phyloP scores from a whole-genome alignment of 2,113 vertebrate species.

The Irena cyanogastra region DNA sequence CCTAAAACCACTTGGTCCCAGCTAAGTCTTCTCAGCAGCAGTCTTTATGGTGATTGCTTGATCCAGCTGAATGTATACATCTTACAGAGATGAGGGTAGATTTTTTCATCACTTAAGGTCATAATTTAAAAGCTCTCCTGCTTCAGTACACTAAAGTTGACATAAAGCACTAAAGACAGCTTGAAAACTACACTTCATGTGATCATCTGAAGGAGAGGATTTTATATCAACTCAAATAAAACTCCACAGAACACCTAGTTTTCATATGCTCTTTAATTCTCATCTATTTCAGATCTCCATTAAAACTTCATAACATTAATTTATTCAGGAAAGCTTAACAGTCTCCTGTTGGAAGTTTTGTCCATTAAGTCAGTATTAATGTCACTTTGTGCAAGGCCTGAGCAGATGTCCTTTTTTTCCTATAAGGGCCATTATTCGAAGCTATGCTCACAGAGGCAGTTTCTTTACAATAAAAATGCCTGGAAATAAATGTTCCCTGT shows the following conservation, averaged over 20 bases:
- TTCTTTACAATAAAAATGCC: background rate
- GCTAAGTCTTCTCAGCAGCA: background rate
- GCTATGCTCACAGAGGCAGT: background rate
- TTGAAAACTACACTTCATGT: background rate
- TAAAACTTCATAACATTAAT: conserved; percentile 8
- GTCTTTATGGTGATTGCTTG: background rate
- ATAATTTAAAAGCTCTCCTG: background rate
- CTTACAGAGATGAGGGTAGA: background rate
- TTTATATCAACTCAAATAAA: background rate
- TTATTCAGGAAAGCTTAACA: conserved; percentile 13
- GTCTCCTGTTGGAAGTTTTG: background rate
- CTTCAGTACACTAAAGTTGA: background rate
- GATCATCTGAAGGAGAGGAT: background rate
- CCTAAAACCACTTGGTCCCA: background rate
- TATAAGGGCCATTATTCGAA: background rate
- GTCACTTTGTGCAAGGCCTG: background rate
- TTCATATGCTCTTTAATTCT: background rate
- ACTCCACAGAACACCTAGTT: background rate
- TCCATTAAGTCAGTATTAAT: background rate
- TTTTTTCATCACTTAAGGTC: background rate
- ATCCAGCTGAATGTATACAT: background rate
- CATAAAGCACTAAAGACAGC: background rate
- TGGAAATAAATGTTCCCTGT: background rate
- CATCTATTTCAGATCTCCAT: background rate
- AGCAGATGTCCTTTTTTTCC: background rate